Conservation (phyloP, 2,888 invertebrate genomes). For the Xestia ashworthii region DNA sequence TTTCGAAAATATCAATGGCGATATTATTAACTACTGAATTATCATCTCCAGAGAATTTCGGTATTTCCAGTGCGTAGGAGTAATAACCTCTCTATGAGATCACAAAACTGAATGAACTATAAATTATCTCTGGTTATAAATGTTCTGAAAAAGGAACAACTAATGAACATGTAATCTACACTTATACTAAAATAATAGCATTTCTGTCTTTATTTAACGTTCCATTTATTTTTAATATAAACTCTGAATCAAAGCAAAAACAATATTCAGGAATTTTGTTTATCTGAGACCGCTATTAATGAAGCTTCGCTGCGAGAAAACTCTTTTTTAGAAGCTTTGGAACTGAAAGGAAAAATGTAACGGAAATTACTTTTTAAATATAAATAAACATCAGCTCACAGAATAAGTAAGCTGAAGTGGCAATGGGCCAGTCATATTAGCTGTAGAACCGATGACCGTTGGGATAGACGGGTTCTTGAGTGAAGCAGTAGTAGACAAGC, state of each 20-base stretch:
- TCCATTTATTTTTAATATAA: conserved; percentile 12
- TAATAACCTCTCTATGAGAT: conserved; percentile 16
- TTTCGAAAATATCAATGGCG: conserved; percentile 46
- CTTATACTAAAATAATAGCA: conserved; percentile 3
- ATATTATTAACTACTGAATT: conserved; percentile 44
- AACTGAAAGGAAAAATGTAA: background rate
- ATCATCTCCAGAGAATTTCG: conserved; percentile 30
- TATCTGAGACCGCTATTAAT: conserved; percentile 17
- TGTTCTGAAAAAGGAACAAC: conserved; percentile 31
- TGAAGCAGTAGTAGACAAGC: no score
- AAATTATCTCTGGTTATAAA: conserved; percentile 19
- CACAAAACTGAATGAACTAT: conserved; percentile 36
- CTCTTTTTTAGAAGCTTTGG: background rate
- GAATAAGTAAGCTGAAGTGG: no score
- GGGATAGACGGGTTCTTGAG: no score
- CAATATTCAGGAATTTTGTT: conserved; percentile 32
- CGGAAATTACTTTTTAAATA: background rate
- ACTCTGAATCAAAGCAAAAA: conserved; percentile 13
- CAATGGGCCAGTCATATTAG: no score
- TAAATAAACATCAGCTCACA: background rate
- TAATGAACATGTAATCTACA: conserved; percentile 24
- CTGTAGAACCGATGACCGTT: no score
- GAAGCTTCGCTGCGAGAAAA: background rate
- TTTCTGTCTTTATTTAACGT: conserved; percentile 2
- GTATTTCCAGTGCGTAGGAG: conserved; percentile 28